Conservation (phyloP, 2,797 vertebrate species). For the Gymnoscopelus microlampas region DNA sequence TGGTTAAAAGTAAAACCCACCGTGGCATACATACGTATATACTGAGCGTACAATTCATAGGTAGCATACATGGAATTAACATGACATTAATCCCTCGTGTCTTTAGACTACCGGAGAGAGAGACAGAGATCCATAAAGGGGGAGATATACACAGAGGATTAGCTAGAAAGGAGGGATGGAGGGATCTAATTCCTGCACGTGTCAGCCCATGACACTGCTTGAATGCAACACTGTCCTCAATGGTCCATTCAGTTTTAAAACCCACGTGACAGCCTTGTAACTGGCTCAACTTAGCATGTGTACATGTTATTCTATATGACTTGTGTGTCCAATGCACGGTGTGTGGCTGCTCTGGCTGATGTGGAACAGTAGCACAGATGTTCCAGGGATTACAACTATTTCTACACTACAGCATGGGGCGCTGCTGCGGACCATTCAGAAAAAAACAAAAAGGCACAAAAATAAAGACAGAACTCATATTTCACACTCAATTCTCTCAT, state of each 20-base stretch:
- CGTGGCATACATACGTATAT: no score
- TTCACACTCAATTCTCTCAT: background rate
- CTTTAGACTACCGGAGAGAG: background rate
- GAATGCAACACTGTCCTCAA: constrained; percentile 25
- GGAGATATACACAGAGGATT: constrained; percentile 2
- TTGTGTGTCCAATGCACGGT: background rate
- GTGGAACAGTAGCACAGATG: constrained; percentile 73
- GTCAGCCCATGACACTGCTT: constrained; percentile 27
- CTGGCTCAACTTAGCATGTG: constrained; percentile 9
- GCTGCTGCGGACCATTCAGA: constrained; percentile 44
- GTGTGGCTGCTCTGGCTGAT: constrained; percentile 49
- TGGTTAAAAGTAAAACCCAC: no score
- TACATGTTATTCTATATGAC: constrained; percentile 14
- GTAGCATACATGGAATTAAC: no score
- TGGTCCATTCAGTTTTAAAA: constrained; percentile 31
- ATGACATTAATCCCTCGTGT: no score
- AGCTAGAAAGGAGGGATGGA: constrained; percentile 13
- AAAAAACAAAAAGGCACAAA: constrained; percentile 46
- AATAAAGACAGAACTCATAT: background rate
- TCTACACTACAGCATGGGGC: constrained; percentile 13
- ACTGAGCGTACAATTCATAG: no score
- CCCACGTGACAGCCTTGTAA: constrained; percentile 15
- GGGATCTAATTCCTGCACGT: constrained; percentile 30
- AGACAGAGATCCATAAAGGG: background rate
- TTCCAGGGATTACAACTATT: constrained; percentile 61